Evolutionary conservation across 2,113 vertebrate species (phyloP), one percentile per base, ranked within the genome.

Genomic region (Opisthocomus hoazin): DNA sequence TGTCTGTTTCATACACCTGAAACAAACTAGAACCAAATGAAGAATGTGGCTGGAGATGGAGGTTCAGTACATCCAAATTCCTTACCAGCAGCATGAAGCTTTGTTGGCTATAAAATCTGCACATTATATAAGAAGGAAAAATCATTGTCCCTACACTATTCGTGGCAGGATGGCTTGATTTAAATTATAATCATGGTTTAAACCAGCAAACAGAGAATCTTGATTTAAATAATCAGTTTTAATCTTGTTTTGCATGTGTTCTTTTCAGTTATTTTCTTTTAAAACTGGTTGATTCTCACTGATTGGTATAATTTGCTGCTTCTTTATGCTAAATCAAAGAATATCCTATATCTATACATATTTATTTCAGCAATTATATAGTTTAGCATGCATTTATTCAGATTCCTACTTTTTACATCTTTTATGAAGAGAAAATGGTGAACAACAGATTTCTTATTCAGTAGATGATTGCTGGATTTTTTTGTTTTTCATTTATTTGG

Each of bases 141-240:
- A 77, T 76, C 63, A 90, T 90, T 96, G 95, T 91, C 75, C 45
- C 50, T 57, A 46, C 83, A 83, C 70, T 94, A 93, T 90, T 93
- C 56, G 7, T 85, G 63, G 82, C 63, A 91, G 81, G 15, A 66
- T 81, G 37, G 45, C 63, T 93, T 85, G 48, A 96, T 94, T 94
- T 83, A 91, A 96, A 94, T 90, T 83, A 57, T 83, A 96, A 95
- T 96, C 63, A 85, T 63, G 71, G 57, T 87, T 95, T 95, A 85
- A 96, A 95, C 65, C 37, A 87, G 61, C 74, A 95, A 94, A 77
- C 82, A 86, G 90, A 79, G 61, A 93, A 85, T 90, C 66, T 90
- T 96, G 94, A 94, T 96, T 94, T 95, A 97, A 96, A 96, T 97
- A 96, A 96, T 96, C 94, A 95, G 87, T 89, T 95, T 97, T 95